phyloP scores from a whole-genome alignment of 2,113 vertebrate genomes.

The Hemiscyllium ocellatum region DNA sequence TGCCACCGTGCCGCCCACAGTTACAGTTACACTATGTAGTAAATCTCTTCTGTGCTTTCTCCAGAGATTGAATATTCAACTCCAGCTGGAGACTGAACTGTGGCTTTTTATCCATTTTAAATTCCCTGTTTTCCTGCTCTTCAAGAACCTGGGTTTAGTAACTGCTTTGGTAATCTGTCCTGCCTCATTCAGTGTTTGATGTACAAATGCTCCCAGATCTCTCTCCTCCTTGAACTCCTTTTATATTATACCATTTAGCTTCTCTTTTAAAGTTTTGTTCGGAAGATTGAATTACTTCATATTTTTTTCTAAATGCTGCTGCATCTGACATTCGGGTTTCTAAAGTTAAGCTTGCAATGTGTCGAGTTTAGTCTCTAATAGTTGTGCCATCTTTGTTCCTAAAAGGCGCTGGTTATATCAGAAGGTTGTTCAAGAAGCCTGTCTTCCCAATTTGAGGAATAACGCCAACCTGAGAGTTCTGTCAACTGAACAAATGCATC shows the following conservation, averaged over 20 bases:
- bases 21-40: neutral
- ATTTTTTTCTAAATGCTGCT: neutral
- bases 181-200: neutral
- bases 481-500: conserved; percentile 61
- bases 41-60: neutral
- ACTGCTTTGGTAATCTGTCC: neutral
- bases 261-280: neutral
- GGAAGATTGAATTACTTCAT: neutral
- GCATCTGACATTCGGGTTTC: neutral
- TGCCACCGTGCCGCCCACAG: too few relatives aligned
- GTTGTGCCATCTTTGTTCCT: conserved; percentile 38
- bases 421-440: conserved; percentile 68
- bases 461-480: conserved; percentile 60
- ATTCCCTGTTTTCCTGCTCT: neutral
- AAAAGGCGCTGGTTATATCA: conserved; percentile 88
- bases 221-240: neutral
- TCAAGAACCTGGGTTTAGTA: neutral
- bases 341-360: neutral
- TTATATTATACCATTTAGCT: neutral
- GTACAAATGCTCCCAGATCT: neutral
- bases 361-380: conserved; percentile 21
- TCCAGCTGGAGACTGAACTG: neutral
- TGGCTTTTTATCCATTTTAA: neutral
- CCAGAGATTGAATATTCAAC: neutral
- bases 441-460: conserved; percentile 50